Conservation (phyloP, 2,113 vertebrate species). For the Xiphophorus maculatus region DNA sequence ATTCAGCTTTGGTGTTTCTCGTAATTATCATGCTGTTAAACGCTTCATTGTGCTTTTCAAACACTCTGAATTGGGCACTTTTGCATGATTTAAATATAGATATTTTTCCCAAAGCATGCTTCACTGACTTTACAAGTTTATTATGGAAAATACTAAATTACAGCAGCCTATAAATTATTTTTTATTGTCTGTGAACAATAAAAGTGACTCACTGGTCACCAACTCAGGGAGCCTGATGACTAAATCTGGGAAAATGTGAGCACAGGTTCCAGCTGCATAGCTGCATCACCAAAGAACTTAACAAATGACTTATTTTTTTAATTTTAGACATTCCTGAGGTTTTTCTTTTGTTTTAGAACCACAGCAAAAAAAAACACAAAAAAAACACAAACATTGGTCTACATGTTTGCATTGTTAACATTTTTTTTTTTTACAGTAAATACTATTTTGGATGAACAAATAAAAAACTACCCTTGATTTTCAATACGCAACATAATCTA, state of each 20-base stretch:
- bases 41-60: neutral
- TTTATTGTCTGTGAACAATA: conserved; percentile 39
- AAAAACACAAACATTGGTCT: too few relatives aligned
- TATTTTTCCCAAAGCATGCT: neutral
- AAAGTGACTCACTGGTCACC: conserved; percentile 17
- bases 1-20: neutral
- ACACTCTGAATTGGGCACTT: neutral
- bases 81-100: neutral
- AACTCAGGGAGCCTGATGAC: conserved; percentile 5
- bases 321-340: neutral
- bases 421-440: too few relatives aligned
- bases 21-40: neutral
- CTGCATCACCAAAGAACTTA: conserved; percentile 2
- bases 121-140: conserved; percentile 19
- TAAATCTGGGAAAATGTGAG: conserved; percentile 17
- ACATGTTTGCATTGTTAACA: too few relatives aligned
- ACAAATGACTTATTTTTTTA: neutral
- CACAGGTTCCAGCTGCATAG: neutral
- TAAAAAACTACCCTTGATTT: too few relatives aligned
- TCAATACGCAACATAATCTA: too few relatives aligned
- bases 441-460: too few relatives aligned
- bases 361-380: too few relatives aligned
- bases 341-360: neutral
- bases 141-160: conserved; percentile 16
- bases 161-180: conserved; percentile 22